Percentiles rank a stretch among this genome's conserved stretches.
phyloP scores from a whole-genome alignment of 1,140 invertebrate species.

The Heliconius himera region DNA sequence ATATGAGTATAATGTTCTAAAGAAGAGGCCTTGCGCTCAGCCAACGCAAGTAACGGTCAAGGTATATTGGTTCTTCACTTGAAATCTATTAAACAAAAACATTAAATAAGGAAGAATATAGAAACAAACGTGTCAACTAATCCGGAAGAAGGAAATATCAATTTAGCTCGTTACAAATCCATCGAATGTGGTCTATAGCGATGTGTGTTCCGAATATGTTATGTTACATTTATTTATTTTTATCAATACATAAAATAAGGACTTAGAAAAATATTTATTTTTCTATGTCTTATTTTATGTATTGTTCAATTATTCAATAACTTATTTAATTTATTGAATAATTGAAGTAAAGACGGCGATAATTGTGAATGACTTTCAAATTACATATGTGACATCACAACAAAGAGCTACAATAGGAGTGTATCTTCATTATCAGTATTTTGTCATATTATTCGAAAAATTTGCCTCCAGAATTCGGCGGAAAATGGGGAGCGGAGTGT shows the following conservation, averaged over 20 bases:
- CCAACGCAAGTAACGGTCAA: slow-evolving; percentile 49
- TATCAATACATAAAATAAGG: not conserved
- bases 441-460: too few species aligned
- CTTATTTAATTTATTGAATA: too few species aligned
- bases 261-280: not conserved
- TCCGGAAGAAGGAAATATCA: slow-evolving; percentile 26
- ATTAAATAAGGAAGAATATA: slow-evolving; percentile 19
- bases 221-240: not conserved
- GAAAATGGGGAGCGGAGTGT: too few species aligned
- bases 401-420: too few species aligned
- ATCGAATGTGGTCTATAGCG: slow-evolving; percentile 6
- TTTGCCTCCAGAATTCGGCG: too few species aligned
- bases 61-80: slow-evolving; percentile 35
- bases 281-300: too few species aligned
- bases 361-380: too few species aligned
- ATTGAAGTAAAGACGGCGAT: too few species aligned
- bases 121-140: slow-evolving; percentile 25
- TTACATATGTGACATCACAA: too few species aligned
- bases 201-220: not conserved
- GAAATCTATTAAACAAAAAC: slow-evolving; percentile 15
- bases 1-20: slow-evolving; percentile 62
- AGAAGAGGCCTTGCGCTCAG: slow-evolving; percentile 52
- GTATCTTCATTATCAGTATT: too few species aligned
- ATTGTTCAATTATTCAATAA: too few species aligned
- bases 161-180: slow-evolving; percentile 9